Evolutionary conservation across 1,140 invertebrate genomes (phyloP), one percentile per base, ranked within the genome.

Genomic region (Drosophila biarmipes): DNA sequence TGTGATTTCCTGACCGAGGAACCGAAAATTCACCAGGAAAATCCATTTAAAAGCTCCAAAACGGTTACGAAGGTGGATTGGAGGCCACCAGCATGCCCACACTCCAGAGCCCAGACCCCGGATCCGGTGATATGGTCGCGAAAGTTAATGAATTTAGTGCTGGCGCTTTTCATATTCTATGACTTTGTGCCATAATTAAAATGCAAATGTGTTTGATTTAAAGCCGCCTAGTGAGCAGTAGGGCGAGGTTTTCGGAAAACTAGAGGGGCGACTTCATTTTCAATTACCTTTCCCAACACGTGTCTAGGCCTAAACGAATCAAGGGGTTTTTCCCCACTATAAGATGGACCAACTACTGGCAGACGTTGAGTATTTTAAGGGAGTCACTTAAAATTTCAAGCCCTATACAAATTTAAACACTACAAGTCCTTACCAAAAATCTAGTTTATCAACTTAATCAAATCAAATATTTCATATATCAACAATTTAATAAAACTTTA

Each of bases 181-280:
- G 69, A 72, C 69, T 61, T 73, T 73, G 67, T 54, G 66, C 17
- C 48, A 40, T 72, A 73, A 73, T 73, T 73, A 72, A 73, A 73
- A 73, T 73, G 69, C 69, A 73, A 73, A 73, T 73, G 69, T 59
- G 69, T 72, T 73, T 73, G 66, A 73, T 73, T 73, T 71, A 54
- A 73, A 35, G 69, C 55, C 67, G 37, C 53, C 46, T 49, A 63
- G 62, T 63, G 34, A 14, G 42, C 14, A 21, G 42, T 14, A 5
- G 12, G 11, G 2, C 4, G 15, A 4, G 24, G 6, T 17, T 29
- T 19, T 24, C 43, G 6, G 11, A 17, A 6, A 43, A 43, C 3
- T 17, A n/a, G 5, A 34, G 2, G 17, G 15, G 29, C 29, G 35
- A 31, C 35, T 40, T 34, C 12, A 7, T 34, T 59, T 59, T 63